A percentile compares a stretch with the other conserved stretches of the same genome.
These are phyloP conservation scores for Pocillopora verrucosa DNA, from an alignment of 64 coral and sea anemone genomes.

Conservation along the genomic window DNA sequence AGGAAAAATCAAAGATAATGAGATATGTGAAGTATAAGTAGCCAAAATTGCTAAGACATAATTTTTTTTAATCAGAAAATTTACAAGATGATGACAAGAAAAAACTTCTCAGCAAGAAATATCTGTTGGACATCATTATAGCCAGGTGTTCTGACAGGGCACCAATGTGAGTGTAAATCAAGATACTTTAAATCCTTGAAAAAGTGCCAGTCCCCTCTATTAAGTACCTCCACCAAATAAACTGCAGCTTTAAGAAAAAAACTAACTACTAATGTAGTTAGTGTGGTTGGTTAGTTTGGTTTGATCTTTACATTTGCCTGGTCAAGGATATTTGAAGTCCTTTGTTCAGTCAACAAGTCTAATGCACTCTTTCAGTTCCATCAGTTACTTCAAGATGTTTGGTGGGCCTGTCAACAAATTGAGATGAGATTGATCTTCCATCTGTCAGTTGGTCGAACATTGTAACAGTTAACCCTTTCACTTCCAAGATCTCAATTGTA, in stretches of 20 bases:
- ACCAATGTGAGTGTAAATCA: conserved; percentile 79
- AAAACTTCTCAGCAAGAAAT: conserved; percentile 58
- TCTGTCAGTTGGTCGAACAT: neutral
- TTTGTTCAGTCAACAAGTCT: too few species aligned
- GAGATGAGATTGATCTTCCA: neutral
- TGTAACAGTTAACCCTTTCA: neutral
- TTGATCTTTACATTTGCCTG: too few species aligned
- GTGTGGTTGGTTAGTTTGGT: neutral
- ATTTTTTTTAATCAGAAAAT: conserved; percentile 31
- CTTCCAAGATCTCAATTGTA: too few species aligned
- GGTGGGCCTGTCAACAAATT: too few species aligned
- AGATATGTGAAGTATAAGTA: too few species aligned
- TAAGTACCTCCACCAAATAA: too few species aligned
- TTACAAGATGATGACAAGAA: conserved; percentile 26
- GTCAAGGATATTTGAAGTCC: too few species aligned
- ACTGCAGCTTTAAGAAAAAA: neutral
- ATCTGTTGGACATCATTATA: conserved; percentile 70
- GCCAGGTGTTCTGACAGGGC: conserved; percentile 89
- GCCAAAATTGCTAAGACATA: neutral
- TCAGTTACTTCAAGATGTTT: too few species aligned
- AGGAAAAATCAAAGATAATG: neutral
- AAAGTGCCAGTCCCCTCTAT: too few species aligned
- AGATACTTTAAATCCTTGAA: neutral
- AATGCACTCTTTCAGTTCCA: too few species aligned
- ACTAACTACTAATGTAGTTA: neutral